A percentile compares a stretch with the other conserved stretches of the same genome.
Conservation (phyloP, 2,113 vertebrate genomes). For the Cranoglanis bouderius region DNA sequence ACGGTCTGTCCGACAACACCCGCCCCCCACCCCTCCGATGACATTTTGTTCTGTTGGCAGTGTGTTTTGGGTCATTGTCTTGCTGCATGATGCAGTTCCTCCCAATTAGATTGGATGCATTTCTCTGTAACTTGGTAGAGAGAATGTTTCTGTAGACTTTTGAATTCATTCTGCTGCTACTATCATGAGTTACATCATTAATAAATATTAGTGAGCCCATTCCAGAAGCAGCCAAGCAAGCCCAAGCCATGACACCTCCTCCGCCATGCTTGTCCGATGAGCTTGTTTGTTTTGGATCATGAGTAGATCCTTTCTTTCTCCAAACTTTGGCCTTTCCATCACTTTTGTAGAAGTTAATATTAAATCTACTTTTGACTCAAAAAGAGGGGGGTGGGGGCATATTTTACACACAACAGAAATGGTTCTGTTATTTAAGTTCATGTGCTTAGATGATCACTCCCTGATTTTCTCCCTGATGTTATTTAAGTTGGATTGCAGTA, state of each 20-base stretch:
- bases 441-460: not conserved
- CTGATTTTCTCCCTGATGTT: not conserved
- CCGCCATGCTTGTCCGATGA: too few relatives aligned
- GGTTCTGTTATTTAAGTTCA: not conserved
- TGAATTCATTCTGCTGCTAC: not conserved
- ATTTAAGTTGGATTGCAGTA: not conserved
- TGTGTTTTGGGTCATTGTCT: too few relatives aligned
- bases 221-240: too few relatives aligned
- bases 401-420: not conserved
- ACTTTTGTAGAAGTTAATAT: not conserved
- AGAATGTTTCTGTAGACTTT: not conserved
- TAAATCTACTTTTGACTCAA: not conserved
- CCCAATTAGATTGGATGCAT: not conserved
- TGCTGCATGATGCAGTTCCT: too few relatives aligned
- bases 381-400: not conserved
- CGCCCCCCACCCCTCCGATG: too few relatives aligned
- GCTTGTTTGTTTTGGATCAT: too few relatives aligned
- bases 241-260: too few relatives aligned
- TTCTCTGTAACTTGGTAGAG: not conserved
- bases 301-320: too few relatives aligned
- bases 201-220: not conserved
- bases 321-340: too few relatives aligned
- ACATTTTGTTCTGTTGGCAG: too few relatives aligned
- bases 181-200: not conserved
- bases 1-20: too few relatives aligned